Evolutionary conservation across 2,888 invertebrate species (phyloP).

Genomic region (Enoplolaimus lenunculus): DNA sequence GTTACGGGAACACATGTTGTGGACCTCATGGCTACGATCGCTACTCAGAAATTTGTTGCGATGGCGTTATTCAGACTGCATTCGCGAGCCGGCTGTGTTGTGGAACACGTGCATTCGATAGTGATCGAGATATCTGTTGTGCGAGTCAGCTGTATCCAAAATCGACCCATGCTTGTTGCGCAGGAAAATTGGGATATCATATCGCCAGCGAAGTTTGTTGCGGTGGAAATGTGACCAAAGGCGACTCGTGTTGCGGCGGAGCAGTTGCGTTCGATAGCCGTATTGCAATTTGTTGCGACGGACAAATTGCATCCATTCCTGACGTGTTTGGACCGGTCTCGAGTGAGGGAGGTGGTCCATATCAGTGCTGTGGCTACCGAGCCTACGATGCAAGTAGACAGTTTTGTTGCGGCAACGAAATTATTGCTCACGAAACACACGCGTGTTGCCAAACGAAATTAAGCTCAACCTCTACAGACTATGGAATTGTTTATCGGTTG

Average conservation of each 20-base stretch:
- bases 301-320: too few species aligned
- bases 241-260: neutral
- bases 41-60: neutral
- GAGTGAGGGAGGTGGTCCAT: neutral
- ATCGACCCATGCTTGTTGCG: neutral
- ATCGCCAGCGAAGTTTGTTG: neutral
- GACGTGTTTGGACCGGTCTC: neutral
- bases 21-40: neutral
- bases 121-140: neutral
- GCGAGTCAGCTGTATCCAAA: neutral
- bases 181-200: neutral
- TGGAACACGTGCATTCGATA: neutral
- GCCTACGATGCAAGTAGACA: neutral
- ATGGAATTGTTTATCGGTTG: neutral
- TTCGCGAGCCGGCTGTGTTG: neutral
- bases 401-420: neutral
- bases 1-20: neutral
- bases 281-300: neutral
- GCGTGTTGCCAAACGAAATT: neutral
- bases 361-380: neutral
- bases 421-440: neutral
- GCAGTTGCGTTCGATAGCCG: neutral
- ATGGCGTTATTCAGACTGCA: neutral
- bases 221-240: neutral
- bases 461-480: too few species aligned